These are phyloP conservation scores for Rhabdophis nuchalis DNA, from an alignment of 2,797 vertebrate species.

Conservation along the genomic window DNA sequence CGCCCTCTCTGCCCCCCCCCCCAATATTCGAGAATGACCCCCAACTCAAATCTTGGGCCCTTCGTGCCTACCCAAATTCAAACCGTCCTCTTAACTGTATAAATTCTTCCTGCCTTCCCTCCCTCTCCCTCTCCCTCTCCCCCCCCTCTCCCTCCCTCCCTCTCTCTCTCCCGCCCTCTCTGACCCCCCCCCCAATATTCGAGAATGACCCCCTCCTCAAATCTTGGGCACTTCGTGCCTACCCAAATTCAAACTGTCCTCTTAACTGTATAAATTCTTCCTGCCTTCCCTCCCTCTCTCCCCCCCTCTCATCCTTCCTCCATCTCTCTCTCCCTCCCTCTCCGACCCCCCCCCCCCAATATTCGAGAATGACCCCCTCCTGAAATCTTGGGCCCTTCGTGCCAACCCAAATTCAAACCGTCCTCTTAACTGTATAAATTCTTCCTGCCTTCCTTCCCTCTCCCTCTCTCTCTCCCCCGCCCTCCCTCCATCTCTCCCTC, in stretches of 20 bases:
- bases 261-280: background rate
- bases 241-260: background rate
- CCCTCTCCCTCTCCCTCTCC: fast-evolving
- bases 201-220: background rate
- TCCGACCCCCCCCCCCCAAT: fast-evolving
- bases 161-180: too few species aligned
- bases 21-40: too few species aligned
- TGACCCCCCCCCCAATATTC: too few species aligned
- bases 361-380: background rate
- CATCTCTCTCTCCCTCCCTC: fast-evolving
- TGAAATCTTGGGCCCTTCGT: background rate
- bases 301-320: fast-evolving
- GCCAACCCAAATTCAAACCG: background rate
- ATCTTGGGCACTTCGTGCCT: background rate
- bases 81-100: background rate
- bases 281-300: background rate
- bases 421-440: background rate
- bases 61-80: background rate
- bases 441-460: background rate
- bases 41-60: background rate
- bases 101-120: background rate
- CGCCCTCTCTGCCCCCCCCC: fast-evolving
- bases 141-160: fast-evolving
- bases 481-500: background rate
- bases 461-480: fast-evolving